Evolutionary conservation across 2,113 vertebrate genomes (phyloP).

Genomic region (Perca fluviatilis): DNA sequence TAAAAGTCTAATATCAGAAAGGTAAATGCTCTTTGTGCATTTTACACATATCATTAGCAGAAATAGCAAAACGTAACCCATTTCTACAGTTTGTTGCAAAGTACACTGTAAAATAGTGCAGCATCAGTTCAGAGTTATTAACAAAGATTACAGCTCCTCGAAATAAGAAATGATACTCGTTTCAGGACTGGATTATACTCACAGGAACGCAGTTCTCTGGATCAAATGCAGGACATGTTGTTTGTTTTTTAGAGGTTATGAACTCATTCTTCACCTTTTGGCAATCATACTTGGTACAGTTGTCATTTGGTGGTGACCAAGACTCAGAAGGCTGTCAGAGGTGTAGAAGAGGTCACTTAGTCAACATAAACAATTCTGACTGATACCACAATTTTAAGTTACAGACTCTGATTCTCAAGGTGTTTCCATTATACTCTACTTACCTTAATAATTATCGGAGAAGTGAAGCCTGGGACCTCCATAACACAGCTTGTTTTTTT

Average conservation of each 20-base stretch:
- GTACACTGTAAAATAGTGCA: neutral
- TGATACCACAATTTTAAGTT: neutral
- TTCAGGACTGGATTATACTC: slow-evolving; percentile 70
- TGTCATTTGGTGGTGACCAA: slow-evolving; percentile 73
- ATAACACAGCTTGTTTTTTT: slow-evolving; percentile 77
- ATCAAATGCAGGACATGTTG: slow-evolving; percentile 75
- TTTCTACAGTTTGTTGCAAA: neutral
- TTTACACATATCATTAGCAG: neutral
- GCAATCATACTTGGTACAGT: slow-evolving; percentile 87
- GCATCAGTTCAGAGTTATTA: neutral
- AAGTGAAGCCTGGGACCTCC: slow-evolving; percentile 40
- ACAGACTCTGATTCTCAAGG: neutral
- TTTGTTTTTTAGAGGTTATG: neutral
- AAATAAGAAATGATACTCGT: neutral
- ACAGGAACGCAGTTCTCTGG: slow-evolving; percentile 82
- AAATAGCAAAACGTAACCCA: neutral
- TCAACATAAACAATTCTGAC: neutral
- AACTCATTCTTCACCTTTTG: slow-evolving; percentile 66
- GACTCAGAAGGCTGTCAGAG: slow-evolving; percentile 80
- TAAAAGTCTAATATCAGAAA: neutral
- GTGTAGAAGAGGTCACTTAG: slow-evolving; percentile 8
- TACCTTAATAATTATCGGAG: slow-evolving; percentile 77
- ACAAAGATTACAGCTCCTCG: neutral
- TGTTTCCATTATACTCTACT: slow-evolving; percentile 20
- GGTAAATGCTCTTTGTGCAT: neutral